Conservation (phyloP, 2,113 vertebrate genomes). For the Donacobius atricapilla region DNA sequence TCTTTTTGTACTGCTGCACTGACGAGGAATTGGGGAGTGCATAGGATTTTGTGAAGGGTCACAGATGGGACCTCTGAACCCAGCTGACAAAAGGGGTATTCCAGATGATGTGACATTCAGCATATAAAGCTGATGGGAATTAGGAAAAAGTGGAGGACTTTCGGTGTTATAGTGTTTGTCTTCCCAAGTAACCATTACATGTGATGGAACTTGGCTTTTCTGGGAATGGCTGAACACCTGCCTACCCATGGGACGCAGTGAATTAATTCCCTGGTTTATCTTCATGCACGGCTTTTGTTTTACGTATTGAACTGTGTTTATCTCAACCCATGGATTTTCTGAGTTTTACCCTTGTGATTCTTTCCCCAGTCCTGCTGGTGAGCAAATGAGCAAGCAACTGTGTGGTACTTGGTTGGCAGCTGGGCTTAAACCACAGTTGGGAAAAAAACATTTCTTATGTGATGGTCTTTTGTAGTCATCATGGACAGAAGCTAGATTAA, state of each 20-base stretch:
- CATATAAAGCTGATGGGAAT: background rate
- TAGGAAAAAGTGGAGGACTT: background rate
- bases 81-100: background rate
- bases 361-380: background rate
- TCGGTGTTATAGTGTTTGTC: background rate
- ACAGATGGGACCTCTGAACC: background rate
- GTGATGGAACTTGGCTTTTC: background rate
- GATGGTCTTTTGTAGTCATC: background rate
- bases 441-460: background rate
- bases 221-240: background rate
- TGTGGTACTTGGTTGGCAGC: background rate
- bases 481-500: background rate
- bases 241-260: background rate
- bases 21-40: background rate
- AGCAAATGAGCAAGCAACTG: background rate
- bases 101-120: background rate
- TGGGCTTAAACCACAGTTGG: background rate
- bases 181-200: background rate
- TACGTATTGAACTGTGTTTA: background rate
- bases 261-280: background rate
- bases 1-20: fast-evolving
- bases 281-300: background rate
- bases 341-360: background rate
- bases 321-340: background rate
- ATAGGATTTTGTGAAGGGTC: background rate